Base-by-base conservation (phyloP, 2,797 vertebrate species). In the Knipowitschia caucasica region DNA sequence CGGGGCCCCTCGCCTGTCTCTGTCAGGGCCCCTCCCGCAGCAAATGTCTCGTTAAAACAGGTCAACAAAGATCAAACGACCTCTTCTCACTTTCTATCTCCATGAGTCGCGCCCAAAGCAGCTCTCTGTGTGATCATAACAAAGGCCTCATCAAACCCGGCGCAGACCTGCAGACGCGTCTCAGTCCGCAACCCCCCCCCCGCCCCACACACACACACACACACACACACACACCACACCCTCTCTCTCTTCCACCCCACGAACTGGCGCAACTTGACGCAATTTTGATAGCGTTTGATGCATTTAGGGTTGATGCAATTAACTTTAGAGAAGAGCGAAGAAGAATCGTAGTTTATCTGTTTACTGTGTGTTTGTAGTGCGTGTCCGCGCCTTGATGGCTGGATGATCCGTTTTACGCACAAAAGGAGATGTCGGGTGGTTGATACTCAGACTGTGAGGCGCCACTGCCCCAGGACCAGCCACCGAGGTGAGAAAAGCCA, bases 381-480 rank as follows among this genome's bases (percentile, higher is more conserved):
- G 50, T 15, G 1, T 4, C 24, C 10, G 18, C 17, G 50, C 33
- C 51, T 53, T 54, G 26, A 43, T 42, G 4, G 7, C 57, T 58
- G 62, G 68, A 69, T 71, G 26, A 34, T 64, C 39, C 9, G n/a
- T 46, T 73, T 50, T 14, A 75, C 61, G 50, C 67, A 53, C 50
- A 53, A 33, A 50, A 45, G 30, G 67, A 71, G 25, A 42, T 81
- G 56, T 26, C 85, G 74, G 51, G 53, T 74, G 54, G 31, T 69
- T 78, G 77, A 84, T 71, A 78, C 75, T 82, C 89, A 94, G 94
- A 94, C 92, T 74, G 56, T 9, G 20, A 56, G 93, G 92, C 93
- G 91, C 93, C 91, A 26, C 65, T 50, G 73, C 76, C 60, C 71
- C 68, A 62, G 56, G 66, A 69, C 26, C 67, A 57, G 59, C 24